Evolutionary conservation across 2,797 vertebrate genomes (phyloP).

Genomic region (Numenius phaeopus): DNA sequence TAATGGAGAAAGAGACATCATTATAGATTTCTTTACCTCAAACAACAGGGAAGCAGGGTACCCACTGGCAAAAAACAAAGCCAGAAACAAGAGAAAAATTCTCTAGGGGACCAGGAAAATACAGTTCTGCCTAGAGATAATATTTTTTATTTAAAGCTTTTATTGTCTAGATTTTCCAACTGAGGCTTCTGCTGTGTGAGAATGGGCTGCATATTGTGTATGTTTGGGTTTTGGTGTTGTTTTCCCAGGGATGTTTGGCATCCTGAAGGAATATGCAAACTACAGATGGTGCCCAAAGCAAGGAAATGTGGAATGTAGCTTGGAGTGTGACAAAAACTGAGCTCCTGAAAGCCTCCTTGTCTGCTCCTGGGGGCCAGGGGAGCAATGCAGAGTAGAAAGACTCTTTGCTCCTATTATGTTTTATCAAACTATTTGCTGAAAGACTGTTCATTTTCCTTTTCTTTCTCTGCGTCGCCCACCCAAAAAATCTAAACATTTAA

Average conservation of each 20-base stretch:
- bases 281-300: slow-evolving; percentile 54
- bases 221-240: slow-evolving; percentile 46
- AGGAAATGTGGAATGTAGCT: slow-evolving; percentile 29
- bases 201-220: not conserved
- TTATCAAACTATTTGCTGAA: not conserved
- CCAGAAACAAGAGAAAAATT: slow-evolving; percentile 34
- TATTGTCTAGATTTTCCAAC: slow-evolving; percentile 22
- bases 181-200: slow-evolving; percentile 40
- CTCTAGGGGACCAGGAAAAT: not conserved
- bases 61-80: slow-evolving; percentile 32
- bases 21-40: slow-evolving; percentile 50
- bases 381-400: not conserved
- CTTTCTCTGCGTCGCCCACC: not conserved
- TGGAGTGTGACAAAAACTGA: not conserved
- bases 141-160: slow-evolving; percentile 48
- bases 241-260: slow-evolving; percentile 63
- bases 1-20: slow-evolving; percentile 44
- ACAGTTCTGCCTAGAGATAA: slow-evolving; percentile 27
- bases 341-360: not conserved
- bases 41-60: not conserved
- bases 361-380: not conserved
- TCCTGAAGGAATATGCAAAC: slow-evolving; percentile 53
- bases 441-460: slow-evolving; percentile 28
- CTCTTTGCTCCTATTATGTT: slow-evolving; percentile 5
- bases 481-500: slow-evolving; percentile 31